Percentiles rank a stretch among this genome's conserved stretches.
Conservation (phyloP, 2,888 invertebrate genomes). For the Agonopterix subpropinquella region DNA sequence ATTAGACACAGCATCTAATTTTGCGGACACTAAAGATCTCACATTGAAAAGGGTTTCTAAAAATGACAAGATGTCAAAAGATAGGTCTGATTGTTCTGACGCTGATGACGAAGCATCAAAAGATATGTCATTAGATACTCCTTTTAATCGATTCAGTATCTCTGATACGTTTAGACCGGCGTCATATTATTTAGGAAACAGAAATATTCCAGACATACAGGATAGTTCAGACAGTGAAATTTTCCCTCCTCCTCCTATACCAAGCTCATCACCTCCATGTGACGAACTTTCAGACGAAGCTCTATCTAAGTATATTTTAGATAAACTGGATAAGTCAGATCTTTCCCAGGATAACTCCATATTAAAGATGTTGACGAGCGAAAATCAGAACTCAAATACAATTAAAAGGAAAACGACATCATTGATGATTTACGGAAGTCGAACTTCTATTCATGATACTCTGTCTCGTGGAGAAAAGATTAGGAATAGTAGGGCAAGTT, state of each 20-base stretch:
- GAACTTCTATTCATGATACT: slow-evolving; percentile 69
- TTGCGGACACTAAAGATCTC: slow-evolving; percentile 62
- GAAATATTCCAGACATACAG: slow-evolving; percentile 79
- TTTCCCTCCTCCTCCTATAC: slow-evolving; percentile 86
- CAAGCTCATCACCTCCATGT: slow-evolving; percentile 83
- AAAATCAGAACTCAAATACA: slow-evolving; percentile 64
- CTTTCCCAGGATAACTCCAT: slow-evolving; percentile 66
- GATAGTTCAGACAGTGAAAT: slow-evolving; percentile 90
- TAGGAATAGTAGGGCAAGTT: slow-evolving; percentile 62
- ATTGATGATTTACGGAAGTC: slow-evolving; percentile 69
- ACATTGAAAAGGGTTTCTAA: slow-evolving; percentile 57
- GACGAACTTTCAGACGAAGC: slow-evolving; percentile 82
- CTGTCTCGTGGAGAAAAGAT: slow-evolving; percentile 68
- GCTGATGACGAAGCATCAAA: slow-evolving; percentile 89
- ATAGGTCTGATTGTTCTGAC: slow-evolving; percentile 84
- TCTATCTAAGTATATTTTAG: slow-evolving; percentile 65
- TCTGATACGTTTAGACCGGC: slow-evolving; percentile 93
- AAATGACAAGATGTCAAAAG: slow-evolving; percentile 51
- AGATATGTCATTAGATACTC: slow-evolving; percentile 82
- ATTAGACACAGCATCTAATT: slow-evolving; percentile 58
- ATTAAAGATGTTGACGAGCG: slow-evolving; percentile 63
- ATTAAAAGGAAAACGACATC: slow-evolving; percentile 65
- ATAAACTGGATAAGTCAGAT: slow-evolving; percentile 68
- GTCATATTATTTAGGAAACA: slow-evolving; percentile 87
- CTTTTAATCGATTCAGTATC: slow-evolving; percentile 83